phyloP scores from a whole-genome alignment of 1,140 invertebrate species.

The Dendrolimus kikuchii region DNA sequence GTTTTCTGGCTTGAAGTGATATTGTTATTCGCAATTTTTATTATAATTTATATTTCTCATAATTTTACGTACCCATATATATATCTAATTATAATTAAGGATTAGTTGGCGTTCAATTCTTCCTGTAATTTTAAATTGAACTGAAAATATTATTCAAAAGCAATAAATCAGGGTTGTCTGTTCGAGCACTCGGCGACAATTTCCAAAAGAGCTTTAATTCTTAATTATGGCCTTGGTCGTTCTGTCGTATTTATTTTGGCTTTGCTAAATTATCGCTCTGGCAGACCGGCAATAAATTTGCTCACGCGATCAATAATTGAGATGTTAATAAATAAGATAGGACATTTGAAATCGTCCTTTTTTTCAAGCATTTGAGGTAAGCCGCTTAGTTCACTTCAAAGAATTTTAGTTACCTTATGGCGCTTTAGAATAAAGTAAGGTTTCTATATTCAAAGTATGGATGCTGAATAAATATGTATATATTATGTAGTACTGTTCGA shows the following conservation, averaged over 20 bases:
- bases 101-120: conserved; percentile 32
- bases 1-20: too few relatives aligned
- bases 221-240: conserved; percentile 52
- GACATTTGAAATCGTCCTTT: conserved; percentile 14
- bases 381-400: conserved; percentile 6
- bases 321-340: conserved; percentile 28
- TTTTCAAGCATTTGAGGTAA: conserved; percentile 8
- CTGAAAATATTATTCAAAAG: conserved; percentile 38
- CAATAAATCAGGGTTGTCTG: conserved; percentile 44
- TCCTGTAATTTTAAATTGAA: conserved; percentile 39
- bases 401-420: background rate
- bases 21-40: too few relatives aligned
- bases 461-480: too few relatives aligned
- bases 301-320: conserved; percentile 46
- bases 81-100: conserved; percentile 21
- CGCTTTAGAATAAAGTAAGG: background rate
- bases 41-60: too few relatives aligned
- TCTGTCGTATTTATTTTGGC: conserved; percentile 48
- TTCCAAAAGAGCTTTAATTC: conserved; percentile 49
- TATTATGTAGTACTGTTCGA: too few relatives aligned
- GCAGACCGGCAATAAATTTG: conserved; percentile 39
- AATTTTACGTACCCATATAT: background rate
- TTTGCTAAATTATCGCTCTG: conserved; percentile 36
- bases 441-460: too few relatives aligned
- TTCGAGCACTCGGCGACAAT: conserved; percentile 32